A percentile compares a stretch with the other conserved stretches of the same genome.
phyloP scores from a whole-genome alignment of 2,888 invertebrate genomes.

The Lasius fuliginosus region DNA sequence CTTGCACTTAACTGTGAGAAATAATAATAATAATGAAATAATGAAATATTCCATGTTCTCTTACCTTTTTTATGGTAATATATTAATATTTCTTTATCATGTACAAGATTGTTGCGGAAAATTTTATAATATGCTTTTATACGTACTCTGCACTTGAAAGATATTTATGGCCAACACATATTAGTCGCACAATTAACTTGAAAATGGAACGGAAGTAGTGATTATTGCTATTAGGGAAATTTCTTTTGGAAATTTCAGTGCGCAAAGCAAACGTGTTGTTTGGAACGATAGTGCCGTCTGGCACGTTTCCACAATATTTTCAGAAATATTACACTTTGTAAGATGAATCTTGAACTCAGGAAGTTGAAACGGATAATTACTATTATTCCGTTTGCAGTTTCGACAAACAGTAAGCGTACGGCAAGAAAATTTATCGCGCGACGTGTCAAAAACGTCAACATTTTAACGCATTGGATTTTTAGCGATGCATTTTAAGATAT shows the following conservation, averaged over 20 bases:
- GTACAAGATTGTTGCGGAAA: background rate
- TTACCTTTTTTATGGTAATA: background rate
- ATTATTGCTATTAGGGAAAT: conserved; percentile 15
- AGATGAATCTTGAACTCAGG: background rate
- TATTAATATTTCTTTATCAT: background rate
- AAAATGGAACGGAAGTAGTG: conserved; percentile 18
- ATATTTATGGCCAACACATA: background rate
- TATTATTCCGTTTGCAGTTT: background rate
- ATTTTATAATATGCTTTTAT: conserved; percentile 5
- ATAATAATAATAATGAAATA: background rate
- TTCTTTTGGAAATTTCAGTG: conserved; percentile 19
- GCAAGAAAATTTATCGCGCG: conserved; percentile 32
- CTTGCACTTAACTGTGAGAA: background rate
- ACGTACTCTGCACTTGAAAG: background rate
- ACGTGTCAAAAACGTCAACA: conserved; percentile 56
- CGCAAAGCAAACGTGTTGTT: conserved; percentile 33
- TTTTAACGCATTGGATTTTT: conserved; percentile 8
- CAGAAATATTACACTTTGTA: conserved; percentile 20
- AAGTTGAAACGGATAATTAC: conserved; percentile 35
- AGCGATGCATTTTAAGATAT: conserved; percentile 8
- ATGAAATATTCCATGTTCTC: background rate
- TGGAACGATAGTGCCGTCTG: conserved; percentile 19
- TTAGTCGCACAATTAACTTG: background rate
- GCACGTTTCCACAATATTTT: conserved; percentile 48
- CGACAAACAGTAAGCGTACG: conserved; percentile 29